Evolutionary conservation across 2,113 vertebrate genomes (phyloP), one percentile per base, ranked within the genome.

Genomic region (Spea bombifrons): DNA sequence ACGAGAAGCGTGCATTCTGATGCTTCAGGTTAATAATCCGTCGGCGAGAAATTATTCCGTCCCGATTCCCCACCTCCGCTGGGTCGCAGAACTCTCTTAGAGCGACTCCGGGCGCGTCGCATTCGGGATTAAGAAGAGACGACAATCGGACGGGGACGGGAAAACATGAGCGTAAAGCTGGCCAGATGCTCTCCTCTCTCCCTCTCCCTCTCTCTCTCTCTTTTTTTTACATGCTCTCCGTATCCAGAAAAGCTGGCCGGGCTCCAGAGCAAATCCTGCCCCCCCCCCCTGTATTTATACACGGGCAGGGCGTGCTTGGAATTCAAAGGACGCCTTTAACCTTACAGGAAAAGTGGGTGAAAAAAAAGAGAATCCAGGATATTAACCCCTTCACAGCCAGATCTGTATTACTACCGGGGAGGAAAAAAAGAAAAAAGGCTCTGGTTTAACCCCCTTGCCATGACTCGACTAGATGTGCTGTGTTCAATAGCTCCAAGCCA

Each of bases 291-390:
- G 48, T 73, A 61, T 79, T 65, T 72, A 53, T 72, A 78, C 63
- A 79, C 70, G 67, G 67, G 52, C 64, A 80, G 77, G 77, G 77
- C 71, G 77, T 80, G 77, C 61, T 59, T 80, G 77, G 77, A 80
- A 80, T 80, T 65, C 63, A 80, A 80, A 80, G 70, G 70, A 17
- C 77, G 63, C 61, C 52, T 80, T 66, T 67, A 80, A 80, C 70
- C 77, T 67, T 80, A 67, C 77, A 80, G 70, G 71, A 80, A 73
- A 80, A 73, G 70, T 67, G 61, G 45, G 77, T 66, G 7, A 73
- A 73, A 55, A 71, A 73, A 59, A 72, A 78, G 66, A 73, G 5
- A 48, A 73, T 66, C 77, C 44, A 59, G 30, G 15, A 12, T 8
- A 57, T 80, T 80, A 73, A 80, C 77, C n/a, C 63, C 10, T 59